phyloP scores from a whole-genome alignment of 2,113 vertebrate genomes.

The Lutjanus erythropterus region DNA sequence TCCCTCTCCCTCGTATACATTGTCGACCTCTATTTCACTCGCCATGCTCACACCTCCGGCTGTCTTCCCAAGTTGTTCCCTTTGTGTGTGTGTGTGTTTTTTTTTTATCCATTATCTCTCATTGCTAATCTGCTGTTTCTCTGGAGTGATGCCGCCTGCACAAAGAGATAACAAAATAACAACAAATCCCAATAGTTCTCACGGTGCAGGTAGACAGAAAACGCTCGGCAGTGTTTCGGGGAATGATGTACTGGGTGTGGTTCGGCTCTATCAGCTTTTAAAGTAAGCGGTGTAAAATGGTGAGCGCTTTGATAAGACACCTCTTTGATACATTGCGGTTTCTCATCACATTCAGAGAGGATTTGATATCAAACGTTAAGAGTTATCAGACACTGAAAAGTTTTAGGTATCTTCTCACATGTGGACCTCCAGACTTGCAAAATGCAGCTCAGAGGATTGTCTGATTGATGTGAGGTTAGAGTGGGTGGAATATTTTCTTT shows the following conservation, averaged over 20 bases:
- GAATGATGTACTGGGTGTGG: conserved; percentile 20
- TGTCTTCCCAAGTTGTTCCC: conserved; percentile 36
- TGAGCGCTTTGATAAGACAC: conserved; percentile 42
- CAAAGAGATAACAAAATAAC: conserved; percentile 34
- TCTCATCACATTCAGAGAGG: conserved; percentile 38
- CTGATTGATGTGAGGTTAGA: conserved; percentile 43
- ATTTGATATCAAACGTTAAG: conserved; percentile 49
- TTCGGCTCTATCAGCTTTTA: conserved; percentile 12
- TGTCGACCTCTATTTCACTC: conserved; percentile 64
- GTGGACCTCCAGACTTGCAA: conserved; percentile 26
- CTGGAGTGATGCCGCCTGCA: conserved; percentile 15
- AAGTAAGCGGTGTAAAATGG: conserved; percentile 25
- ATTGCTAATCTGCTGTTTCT: conserved; percentile 36
- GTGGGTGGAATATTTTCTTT: conserved; percentile 9
- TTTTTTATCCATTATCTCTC: conserved; percentile 13
- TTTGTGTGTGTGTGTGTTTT: not conserved
- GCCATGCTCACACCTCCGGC: conserved; percentile 42
- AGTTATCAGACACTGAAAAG: conserved; percentile 39
- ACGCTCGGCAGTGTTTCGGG: not conserved
- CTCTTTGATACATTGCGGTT: conserved; percentile 51
- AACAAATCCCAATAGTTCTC: conserved; percentile 4
- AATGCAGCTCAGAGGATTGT: conserved; percentile 24
- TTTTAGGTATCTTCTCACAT: conserved; percentile 4
- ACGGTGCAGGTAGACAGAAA: not conserved
- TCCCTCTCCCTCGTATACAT: conserved; percentile 3